These are phyloP conservation scores for Chaetogeoica ovagalla DNA, from an alignment of 2,888 invertebrate genomes.

Conservation along the genomic window DNA sequence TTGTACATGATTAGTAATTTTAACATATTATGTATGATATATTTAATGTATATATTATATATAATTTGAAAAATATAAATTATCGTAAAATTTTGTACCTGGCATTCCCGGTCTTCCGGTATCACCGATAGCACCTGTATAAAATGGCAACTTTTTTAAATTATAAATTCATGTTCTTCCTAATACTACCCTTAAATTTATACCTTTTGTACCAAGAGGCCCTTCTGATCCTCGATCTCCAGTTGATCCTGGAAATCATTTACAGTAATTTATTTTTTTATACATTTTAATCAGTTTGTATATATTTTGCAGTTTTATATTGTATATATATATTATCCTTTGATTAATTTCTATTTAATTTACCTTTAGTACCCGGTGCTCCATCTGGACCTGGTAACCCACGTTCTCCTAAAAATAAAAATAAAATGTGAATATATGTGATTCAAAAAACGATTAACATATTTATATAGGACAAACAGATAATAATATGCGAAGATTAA, in stretches of 20 bases:
- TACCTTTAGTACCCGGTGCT: slow-evolving; percentile 72
- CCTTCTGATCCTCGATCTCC: slow-evolving; percentile 59
- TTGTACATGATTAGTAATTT: background rate
- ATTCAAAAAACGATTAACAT: background rate
- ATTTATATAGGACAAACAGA: background rate
- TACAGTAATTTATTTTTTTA: background rate
- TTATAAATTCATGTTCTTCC: background rate
- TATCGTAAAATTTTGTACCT: slow-evolving; percentile 55
- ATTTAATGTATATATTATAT: background rate
- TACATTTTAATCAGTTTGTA: background rate
- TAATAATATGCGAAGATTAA: background rate
- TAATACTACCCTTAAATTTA: background rate
- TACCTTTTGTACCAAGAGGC: slow-evolving; percentile 57
- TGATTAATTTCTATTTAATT: background rate
- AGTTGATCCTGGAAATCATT: slow-evolving; percentile 58
- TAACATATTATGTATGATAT: too few relatives aligned
- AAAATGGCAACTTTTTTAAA: background rate
- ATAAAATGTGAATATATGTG: background rate
- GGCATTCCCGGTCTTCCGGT: slow-evolving; percentile 58
- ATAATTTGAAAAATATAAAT: background rate
- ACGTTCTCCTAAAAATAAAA: slow-evolving; percentile 61
- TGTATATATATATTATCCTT: background rate
- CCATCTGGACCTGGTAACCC: slow-evolving; percentile 71
- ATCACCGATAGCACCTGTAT: slow-evolving; percentile 58
- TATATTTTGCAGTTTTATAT: background rate